These are phyloP conservation scores for Epsilonema sp. DNA, from an alignment of 2,888 invertebrate species.

Conservation along the genomic window DNA sequence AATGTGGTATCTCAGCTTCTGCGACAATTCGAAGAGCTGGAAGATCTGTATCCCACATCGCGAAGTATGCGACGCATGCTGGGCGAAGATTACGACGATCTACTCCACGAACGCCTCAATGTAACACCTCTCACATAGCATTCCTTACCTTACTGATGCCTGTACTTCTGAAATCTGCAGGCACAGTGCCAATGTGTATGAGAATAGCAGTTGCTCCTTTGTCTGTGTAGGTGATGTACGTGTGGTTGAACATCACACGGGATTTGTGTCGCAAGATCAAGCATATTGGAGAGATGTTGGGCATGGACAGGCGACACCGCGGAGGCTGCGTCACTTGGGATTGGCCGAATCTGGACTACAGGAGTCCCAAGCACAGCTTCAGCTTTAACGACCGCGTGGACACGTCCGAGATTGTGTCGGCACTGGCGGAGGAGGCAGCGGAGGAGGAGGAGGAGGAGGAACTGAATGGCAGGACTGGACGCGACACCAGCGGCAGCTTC, in stretches of 20 bases:
- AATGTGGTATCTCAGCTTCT: conserved; percentile 9
- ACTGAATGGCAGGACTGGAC: no score
- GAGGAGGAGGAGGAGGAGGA: no score
- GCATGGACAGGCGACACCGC: conserved; percentile 12
- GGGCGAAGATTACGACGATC: conserved; percentile 2
- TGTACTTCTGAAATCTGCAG: no score
- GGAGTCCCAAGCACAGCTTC: neutral
- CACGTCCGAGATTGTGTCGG: neutral
- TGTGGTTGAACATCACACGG: conserved; percentile 73
- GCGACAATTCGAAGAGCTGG: conserved; percentile 10
- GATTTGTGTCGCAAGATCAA: conserved; percentile 60
- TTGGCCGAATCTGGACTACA: conserved; percentile 1
- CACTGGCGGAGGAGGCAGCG: no score
- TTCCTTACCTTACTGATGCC: no score
- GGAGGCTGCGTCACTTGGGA: no score
- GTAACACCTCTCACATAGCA: no score
- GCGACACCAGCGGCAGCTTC: neutral
- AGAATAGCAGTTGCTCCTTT: no score
- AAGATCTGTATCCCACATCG: conserved; percentile 12
- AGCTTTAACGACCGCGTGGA: neutral
- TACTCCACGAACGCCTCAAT: conserved; percentile 7
- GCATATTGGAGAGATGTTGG: conserved; percentile 36
- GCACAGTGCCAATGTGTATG: no score
- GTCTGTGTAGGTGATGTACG: no score
- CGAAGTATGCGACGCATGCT: conserved; percentile 10